These are phyloP conservation scores for Motacilla alba DNA, from an alignment of 2,113 vertebrate genomes.

Conservation along the genomic window DNA sequence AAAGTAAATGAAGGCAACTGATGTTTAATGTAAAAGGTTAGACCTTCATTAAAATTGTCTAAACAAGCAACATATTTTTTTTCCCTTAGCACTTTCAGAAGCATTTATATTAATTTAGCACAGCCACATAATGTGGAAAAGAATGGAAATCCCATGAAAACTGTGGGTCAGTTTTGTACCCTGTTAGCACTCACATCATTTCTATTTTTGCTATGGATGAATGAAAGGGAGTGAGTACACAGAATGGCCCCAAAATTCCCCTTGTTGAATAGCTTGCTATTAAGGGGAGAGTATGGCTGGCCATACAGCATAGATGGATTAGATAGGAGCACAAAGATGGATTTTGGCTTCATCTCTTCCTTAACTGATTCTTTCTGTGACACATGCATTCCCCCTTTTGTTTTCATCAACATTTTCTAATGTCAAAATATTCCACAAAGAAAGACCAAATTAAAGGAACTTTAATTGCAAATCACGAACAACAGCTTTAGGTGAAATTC, in stretches of 20 bases:
- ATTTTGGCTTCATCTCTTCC: background rate
- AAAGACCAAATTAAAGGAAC: background rate
- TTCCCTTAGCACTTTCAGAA: conserved; percentile 14
- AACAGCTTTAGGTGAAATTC: background rate
- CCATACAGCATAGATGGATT: background rate
- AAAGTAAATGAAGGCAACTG: conserved; percentile 68
- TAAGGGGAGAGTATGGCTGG: background rate
- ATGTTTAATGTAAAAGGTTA: conserved; percentile 70
- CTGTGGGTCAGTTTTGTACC: background rate
- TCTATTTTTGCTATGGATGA: background rate
- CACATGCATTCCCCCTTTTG: background rate
- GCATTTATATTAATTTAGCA: conserved; percentile 30
- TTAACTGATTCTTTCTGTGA: background rate
- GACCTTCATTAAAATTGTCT: conserved; percentile 59
- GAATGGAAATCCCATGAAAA: background rate
- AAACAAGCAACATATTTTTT: conserved; percentile 50
- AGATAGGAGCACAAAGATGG: background rate
- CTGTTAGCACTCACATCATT: background rate
- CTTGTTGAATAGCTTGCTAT: background rate
- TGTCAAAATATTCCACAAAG: background rate
- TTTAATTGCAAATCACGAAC: background rate
- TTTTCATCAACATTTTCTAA: background rate
- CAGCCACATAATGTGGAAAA: background rate
- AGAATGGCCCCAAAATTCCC: background rate
- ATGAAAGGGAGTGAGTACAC: background rate